These are phyloP conservation scores for Sipha maydis DNA, from an alignment of 2,888 invertebrate species.

Conservation along the genomic window DNA sequence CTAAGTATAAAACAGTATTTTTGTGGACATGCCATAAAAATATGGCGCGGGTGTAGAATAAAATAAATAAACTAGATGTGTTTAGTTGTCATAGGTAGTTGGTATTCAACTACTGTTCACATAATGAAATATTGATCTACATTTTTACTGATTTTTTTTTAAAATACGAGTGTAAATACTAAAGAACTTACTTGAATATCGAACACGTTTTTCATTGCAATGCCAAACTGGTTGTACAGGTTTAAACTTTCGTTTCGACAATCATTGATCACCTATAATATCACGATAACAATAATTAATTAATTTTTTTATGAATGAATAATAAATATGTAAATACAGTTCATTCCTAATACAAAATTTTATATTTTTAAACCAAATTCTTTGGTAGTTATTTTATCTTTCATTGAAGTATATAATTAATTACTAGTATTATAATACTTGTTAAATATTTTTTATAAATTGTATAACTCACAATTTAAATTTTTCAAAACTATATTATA, in stretches of 20 bases:
- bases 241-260: constrained; percentile 91
- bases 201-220: constrained; percentile 85
- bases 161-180: neutral
- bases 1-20: neutral
- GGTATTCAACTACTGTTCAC: neutral
- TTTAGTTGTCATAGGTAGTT: constrained; percentile 35
- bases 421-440: neutral
- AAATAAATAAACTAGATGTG: neutral
- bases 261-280: constrained; percentile 82
- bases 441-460: neutral
- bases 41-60: constrained; percentile 15
- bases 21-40: constrained; percentile 2
- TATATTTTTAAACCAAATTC: neutral
- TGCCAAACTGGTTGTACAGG: constrained; percentile 85
- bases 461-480: too few relatives aligned
- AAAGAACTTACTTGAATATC: constrained; percentile 79
- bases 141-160: neutral
- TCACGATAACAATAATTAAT: neutral
- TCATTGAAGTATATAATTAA: neutral
- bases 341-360: neutral
- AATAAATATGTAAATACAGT: neutral
- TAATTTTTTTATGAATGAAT: neutral
- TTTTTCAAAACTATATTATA: too few relatives aligned
- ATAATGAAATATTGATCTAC: neutral
- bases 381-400: neutral